Conservation (phyloP, 2,797 vertebrate species). For the Ceyx erithaca region DNA sequence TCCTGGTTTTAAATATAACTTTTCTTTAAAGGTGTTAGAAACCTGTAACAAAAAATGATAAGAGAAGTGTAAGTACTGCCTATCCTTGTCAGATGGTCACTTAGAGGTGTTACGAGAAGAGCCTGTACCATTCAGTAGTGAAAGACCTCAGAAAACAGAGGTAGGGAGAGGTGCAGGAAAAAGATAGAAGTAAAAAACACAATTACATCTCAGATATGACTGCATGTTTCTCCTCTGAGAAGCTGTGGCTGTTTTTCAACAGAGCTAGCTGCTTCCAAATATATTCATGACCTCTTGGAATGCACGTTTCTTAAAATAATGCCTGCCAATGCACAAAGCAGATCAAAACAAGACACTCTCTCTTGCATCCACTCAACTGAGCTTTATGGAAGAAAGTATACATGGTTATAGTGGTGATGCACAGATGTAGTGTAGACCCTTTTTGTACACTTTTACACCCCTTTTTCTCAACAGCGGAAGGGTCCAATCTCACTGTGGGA, state of each 20-base stretch:
- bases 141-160: neutral
- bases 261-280: neutral
- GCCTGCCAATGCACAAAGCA: neutral
- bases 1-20: neutral
- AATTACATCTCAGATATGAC: neutral
- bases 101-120: neutral
- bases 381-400: neutral
- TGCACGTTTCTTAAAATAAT: neutral
- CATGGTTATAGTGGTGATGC: accelerated
- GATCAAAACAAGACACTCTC: accelerated
- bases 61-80: neutral
- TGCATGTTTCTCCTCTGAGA: neutral
- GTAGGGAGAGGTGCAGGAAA: neutral
- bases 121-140: neutral
- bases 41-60: neutral
- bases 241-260: neutral
- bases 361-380: neutral
- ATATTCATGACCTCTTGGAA: neutral
- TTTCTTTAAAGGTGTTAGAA: neutral
- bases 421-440: accelerated
- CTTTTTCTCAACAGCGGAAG: neutral
- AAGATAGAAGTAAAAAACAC: neutral
- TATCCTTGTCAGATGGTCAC: neutral
- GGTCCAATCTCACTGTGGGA: accelerated
- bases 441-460: neutral